phyloP scores from a whole-genome alignment of 2,797 vertebrate species.

The Erethizon dorsatum region DNA sequence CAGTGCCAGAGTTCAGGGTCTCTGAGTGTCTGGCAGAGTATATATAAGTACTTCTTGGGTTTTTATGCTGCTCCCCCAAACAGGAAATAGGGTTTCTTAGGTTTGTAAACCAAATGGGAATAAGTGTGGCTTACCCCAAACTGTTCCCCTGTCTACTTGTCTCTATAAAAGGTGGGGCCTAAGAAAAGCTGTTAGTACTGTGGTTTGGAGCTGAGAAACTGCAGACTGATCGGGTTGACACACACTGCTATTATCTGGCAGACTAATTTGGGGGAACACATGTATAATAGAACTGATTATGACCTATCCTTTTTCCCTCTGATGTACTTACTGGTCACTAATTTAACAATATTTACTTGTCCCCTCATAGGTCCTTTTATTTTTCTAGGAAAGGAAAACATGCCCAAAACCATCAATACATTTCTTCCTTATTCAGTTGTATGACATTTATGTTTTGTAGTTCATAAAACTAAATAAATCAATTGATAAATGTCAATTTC shows the following conservation, averaged over 20 bases:
- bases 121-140: neutral
- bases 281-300: neutral
- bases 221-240: neutral
- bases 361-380: neutral
- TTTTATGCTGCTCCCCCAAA: neutral
- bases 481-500: neutral
- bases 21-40: neutral
- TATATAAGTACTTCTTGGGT: neutral
- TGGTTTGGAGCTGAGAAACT: neutral
- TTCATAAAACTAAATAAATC: neutral
- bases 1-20: neutral
- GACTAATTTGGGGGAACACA: neutral
- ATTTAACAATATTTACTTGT: neutral
- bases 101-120: neutral
- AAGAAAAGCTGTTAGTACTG: neutral
- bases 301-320: neutral
- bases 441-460: neutral
- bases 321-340: no score
- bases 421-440: neutral
- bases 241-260: neutral
- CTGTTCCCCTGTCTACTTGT: neutral
- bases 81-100: slow-evolving; percentile 51
- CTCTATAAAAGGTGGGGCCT: neutral
- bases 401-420: neutral
- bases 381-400: neutral